phyloP scores from a whole-genome alignment of 1,140 invertebrate genomes.

The Luehdorfia chinensis region DNA sequence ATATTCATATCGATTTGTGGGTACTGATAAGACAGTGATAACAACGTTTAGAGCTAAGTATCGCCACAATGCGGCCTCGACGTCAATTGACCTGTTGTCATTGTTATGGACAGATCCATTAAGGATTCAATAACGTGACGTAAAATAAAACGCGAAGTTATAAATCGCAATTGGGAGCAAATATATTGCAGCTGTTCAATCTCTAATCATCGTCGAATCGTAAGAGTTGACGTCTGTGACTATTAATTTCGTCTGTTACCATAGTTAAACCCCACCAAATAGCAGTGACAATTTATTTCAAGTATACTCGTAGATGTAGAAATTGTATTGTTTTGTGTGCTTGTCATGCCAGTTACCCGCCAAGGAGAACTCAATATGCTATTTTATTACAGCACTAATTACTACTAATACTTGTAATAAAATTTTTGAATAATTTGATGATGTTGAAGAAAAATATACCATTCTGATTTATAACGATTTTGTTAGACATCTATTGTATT shows the following conservation, averaged over 20 bases:
- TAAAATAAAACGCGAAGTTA: constrained; percentile 37
- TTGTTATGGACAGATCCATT: constrained; percentile 47
- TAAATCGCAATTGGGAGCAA: constrained; percentile 47
- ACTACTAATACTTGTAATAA: too few relatives aligned
- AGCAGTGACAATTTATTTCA: too few relatives aligned
- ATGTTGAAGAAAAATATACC: too few relatives aligned
- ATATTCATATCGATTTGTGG: constrained; percentile 69
- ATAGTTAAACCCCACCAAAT: constrained; percentile 1
- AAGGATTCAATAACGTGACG: constrained; percentile 30
- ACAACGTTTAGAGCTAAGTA: constrained; percentile 21
- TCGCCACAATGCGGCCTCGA: constrained; percentile 38
- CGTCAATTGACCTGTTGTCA: constrained; percentile 50
- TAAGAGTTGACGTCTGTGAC: constrained; percentile 32
- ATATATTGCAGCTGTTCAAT: constrained; percentile 42
- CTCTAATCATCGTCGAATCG: constrained; percentile 30
- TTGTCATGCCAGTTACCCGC: too few relatives aligned
- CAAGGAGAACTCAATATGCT: too few relatives aligned
- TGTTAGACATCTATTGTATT: too few relatives aligned
- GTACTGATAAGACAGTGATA: constrained; percentile 48
- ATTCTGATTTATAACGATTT: too few relatives aligned
- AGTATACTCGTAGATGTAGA: too few relatives aligned
- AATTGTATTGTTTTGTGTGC: too few relatives aligned
- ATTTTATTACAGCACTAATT: too few relatives aligned
- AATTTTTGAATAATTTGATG: too few relatives aligned
- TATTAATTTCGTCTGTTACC: constrained; percentile 21